Percentiles rank a stretch among this genome's conserved stretches.
Conservation (phyloP, 2,888 invertebrate species). For the Apodemia duryi region DNA sequence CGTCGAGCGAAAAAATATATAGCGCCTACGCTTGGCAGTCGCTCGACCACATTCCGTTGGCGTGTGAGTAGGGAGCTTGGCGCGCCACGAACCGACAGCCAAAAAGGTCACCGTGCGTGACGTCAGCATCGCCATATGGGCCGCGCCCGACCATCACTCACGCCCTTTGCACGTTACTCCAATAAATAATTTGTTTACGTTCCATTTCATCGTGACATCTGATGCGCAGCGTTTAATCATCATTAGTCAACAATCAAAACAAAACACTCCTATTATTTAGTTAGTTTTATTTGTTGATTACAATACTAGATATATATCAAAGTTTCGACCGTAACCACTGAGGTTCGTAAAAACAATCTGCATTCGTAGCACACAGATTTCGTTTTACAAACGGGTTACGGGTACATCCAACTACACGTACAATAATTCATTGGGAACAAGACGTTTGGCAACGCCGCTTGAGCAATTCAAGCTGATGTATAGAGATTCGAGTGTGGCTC, state of each 20-base stretch:
- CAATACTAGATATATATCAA: not conserved
- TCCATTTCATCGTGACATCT: conserved; percentile 35
- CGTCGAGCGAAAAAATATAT: conserved; percentile 72
- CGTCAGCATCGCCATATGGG: conserved; percentile 70
- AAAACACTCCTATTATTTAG: not conserved
- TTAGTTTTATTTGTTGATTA: not conserved
- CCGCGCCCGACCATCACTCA: conserved; percentile 48
- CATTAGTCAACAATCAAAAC: conserved; percentile 26
- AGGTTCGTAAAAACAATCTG: not conserved
- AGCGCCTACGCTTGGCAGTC: conserved; percentile 75
- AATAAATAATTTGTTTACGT: conserved; percentile 47
- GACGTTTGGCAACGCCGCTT: conserved; percentile 22
- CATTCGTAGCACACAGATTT: conserved; percentile 38
- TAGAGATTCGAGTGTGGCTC: conserved; percentile 17
- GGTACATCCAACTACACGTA: not conserved
- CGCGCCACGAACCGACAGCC: conserved; percentile 59
- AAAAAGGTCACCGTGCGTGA: conserved; percentile 74
- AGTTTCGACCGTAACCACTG: too few relatives aligned
- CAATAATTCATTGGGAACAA: not conserved
- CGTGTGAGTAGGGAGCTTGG: conserved; percentile 61
- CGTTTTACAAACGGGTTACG: conserved; percentile 31
- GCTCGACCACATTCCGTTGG: conserved; percentile 75
- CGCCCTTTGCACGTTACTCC: conserved; percentile 48
- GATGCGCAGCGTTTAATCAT: conserved; percentile 25
- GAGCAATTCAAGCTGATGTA: not conserved